These are phyloP conservation scores for Austrolebias charrua DNA, from an alignment of 2,797 vertebrate genomes.

Conservation along the genomic window DNA sequence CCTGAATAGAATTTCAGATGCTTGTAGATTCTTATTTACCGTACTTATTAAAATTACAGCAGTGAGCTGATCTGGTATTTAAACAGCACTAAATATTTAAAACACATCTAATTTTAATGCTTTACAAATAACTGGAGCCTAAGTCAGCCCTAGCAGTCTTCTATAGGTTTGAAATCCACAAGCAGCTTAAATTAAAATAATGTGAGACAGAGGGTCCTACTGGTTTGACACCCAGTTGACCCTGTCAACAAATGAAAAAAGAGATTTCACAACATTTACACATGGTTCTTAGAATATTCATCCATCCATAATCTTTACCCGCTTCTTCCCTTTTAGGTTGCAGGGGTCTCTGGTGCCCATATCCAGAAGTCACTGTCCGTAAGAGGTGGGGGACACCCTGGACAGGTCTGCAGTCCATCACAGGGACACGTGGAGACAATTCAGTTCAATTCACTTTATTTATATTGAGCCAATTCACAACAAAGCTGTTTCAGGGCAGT, in stretches of 20 bases:
- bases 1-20: slow-evolving; percentile 1
- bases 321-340: too few species aligned
- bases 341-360: too few species aligned
- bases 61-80: slow-evolving; percentile 26
- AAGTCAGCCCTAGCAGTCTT: slow-evolving; percentile 26
- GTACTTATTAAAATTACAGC: too few species aligned
- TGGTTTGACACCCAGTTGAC: background rate
- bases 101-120: slow-evolving; percentile 29
- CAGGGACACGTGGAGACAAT: too few species aligned
- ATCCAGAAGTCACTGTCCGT: too few species aligned
- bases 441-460: too few species aligned
- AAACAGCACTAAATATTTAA: slow-evolving; percentile 29
- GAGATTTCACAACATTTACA: slow-evolving; percentile 17
- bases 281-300: too few species aligned
- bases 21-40: background rate
- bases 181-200: slow-evolving; percentile 27
- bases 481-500: too few species aligned
- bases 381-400: too few species aligned
- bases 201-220: slow-evolving; percentile 1
- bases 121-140: slow-evolving; percentile 18
- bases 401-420: too few species aligned
- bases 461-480: too few species aligned
- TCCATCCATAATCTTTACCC: too few species aligned
- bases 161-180: slow-evolving; percentile 30
- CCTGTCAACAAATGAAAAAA: slow-evolving; percentile 31